phyloP scores from a whole-genome alignment of 2,113 vertebrate genomes.

The Progne subis region DNA sequence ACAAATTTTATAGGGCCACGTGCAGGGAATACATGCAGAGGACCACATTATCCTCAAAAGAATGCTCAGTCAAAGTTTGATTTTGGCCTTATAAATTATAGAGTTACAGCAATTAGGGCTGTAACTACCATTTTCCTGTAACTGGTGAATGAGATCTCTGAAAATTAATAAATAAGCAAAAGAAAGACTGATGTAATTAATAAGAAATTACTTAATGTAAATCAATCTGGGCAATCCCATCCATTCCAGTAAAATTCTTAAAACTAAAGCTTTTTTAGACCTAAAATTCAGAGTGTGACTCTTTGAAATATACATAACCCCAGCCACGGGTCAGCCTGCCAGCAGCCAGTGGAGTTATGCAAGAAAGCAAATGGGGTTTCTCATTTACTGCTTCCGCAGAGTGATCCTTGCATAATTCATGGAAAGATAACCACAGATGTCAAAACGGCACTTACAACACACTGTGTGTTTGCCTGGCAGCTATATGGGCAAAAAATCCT shows the following conservation, averaged over 20 bases:
- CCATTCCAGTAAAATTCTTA: neutral
- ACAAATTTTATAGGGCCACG: neutral
- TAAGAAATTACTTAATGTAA: neutral
- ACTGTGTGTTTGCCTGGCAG: constrained; percentile 26
- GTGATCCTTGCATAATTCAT: constrained; percentile 21
- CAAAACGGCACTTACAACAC: constrained; percentile 44
- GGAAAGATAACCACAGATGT: constrained; percentile 50
- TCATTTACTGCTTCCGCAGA: constrained; percentile 33
- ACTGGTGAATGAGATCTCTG: neutral
- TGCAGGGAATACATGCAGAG: neutral
- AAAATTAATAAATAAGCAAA: neutral
- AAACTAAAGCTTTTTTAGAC: neutral
- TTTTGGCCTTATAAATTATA: neutral
- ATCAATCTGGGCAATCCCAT: neutral
- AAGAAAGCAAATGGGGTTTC: constrained; percentile 25
- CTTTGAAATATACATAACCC: constrained; percentile 3
- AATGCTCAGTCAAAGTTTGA: neutral
- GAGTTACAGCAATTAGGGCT: neutral
- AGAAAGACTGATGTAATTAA: neutral
- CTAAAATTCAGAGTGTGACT: neutral
- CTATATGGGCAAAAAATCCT: neutral
- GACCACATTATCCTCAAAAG: neutral
- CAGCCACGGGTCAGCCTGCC: neutral
- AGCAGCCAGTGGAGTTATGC: neutral
- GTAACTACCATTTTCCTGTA: neutral